Conservation (phyloP, 1,140 invertebrate species). For the Trichomalopsis sarcophagae region DNA sequence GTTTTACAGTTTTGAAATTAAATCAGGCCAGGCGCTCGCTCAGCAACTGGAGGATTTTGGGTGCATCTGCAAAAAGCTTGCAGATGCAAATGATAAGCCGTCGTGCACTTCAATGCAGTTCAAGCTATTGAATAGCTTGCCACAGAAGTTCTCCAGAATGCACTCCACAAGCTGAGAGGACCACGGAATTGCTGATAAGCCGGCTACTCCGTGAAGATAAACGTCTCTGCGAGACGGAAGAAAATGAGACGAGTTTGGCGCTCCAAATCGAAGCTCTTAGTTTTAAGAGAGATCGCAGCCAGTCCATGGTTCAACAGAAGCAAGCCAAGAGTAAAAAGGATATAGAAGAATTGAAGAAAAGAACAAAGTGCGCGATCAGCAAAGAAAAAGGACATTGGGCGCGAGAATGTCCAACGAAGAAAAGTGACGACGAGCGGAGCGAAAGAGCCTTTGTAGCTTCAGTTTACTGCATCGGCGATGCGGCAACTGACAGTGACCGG, state of each 20-base stretch:
- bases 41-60: slow-evolving; percentile 39
- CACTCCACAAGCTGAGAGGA: not conserved
- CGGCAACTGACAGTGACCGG: too few relatives aligned
- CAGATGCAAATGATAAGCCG: slow-evolving; percentile 26
- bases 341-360: not conserved
- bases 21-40: not conserved
- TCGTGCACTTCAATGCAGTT: not conserved
- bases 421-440: too few relatives aligned
- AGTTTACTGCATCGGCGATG: too few relatives aligned
- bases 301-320: not conserved
- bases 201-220: not conserved
- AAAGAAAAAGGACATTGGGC: not conserved
- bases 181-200: not conserved
- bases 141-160: not conserved
- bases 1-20: slow-evolving; percentile 29
- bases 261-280: not conserved
- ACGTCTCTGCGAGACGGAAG: not conserved
- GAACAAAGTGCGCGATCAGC: too few relatives aligned
- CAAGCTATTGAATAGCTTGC: not conserved
- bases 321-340: not conserved
- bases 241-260: not conserved
- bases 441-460: too few relatives aligned
- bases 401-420: too few relatives aligned
- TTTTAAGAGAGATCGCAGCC: not conserved
- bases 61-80: slow-evolving; percentile 38